phyloP scores from a whole-genome alignment of 2,888 invertebrate genomes.

The Phymatocera aterrima region DNA sequence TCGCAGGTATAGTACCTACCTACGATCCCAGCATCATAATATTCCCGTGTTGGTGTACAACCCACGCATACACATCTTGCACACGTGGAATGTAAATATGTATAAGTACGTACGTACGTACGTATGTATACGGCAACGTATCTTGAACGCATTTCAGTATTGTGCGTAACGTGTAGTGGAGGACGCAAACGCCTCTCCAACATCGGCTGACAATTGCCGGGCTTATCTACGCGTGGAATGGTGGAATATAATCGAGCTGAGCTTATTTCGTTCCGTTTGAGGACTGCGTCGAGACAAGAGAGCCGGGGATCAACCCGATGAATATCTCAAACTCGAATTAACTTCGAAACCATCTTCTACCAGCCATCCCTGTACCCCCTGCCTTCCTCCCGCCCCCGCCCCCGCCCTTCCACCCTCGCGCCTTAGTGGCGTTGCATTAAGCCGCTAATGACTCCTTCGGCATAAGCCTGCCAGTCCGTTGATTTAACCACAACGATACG shows the following conservation, averaged over 20 bases:
- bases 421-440: conserved; percentile 6
- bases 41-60: conserved; percentile 19
- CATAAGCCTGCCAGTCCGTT: not conserved
- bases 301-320: conserved; percentile 41
- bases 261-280: conserved; percentile 43
- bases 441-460: conserved; percentile 32
- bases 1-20: no score
- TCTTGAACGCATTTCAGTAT: not conserved
- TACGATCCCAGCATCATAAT: conserved; percentile 40
- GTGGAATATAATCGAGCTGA: conserved; percentile 30
- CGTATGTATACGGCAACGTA: not conserved
- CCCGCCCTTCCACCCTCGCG: no score
- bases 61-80: no score
- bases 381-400: no score
- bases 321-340: conserved; percentile 45
- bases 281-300: conserved; percentile 23
- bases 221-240: conserved; percentile 44
- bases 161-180: not conserved
- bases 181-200: conserved; percentile 11
- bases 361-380: not conserved
- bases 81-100: no score
- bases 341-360: conserved; percentile 24
- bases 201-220: conserved; percentile 41
- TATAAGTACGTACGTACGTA: conserved; percentile 1
- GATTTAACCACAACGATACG: no score